Evolutionary conservation across 1,140 invertebrate species (phyloP).

Genomic region (Anadara kagoshimensis): DNA sequence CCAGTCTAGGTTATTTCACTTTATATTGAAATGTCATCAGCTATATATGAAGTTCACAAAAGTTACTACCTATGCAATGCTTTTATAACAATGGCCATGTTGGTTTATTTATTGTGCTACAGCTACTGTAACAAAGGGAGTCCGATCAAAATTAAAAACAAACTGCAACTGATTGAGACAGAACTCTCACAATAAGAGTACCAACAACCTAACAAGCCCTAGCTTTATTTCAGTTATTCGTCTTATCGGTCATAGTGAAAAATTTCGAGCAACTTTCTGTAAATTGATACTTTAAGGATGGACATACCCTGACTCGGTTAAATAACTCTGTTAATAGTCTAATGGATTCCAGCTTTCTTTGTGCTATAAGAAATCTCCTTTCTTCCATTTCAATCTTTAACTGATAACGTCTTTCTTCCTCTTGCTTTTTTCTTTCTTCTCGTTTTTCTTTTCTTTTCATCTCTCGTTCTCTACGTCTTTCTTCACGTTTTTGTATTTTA

Average conservation of each 20-base stretch:
- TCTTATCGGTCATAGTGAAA: not conserved
- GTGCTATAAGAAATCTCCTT: constrained; percentile 88
- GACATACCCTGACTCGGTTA: constrained; percentile 80
- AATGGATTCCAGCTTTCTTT: constrained; percentile 92
- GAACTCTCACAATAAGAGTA: too few relatives aligned
- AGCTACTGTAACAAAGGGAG: too few relatives aligned
- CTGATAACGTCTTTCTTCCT: constrained; percentile 71
- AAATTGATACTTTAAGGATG: not conserved
- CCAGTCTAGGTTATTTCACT: too few relatives aligned
- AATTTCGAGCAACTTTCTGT: not conserved
- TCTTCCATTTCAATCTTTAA: constrained; percentile 80
- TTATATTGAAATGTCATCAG: too few relatives aligned
- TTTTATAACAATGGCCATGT: too few relatives aligned
- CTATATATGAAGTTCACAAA: too few relatives aligned
- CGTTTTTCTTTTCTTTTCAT: constrained; percentile 66
- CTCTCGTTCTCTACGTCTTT: constrained; percentile 51
- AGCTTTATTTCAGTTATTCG: not conserved
- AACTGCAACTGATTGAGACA: too few relatives aligned
- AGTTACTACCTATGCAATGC: too few relatives aligned
- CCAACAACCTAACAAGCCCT: not conserved
- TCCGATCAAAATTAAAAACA: too few relatives aligned
- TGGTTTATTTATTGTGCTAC: too few relatives aligned
- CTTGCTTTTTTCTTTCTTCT: constrained; percentile 62
- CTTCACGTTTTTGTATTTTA: constrained; percentile 59
- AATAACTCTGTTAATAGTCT: constrained; percentile 92